Conservation (phyloP, 2,797 vertebrate species). For the Poeciliopsis paucimaculata region DNA sequence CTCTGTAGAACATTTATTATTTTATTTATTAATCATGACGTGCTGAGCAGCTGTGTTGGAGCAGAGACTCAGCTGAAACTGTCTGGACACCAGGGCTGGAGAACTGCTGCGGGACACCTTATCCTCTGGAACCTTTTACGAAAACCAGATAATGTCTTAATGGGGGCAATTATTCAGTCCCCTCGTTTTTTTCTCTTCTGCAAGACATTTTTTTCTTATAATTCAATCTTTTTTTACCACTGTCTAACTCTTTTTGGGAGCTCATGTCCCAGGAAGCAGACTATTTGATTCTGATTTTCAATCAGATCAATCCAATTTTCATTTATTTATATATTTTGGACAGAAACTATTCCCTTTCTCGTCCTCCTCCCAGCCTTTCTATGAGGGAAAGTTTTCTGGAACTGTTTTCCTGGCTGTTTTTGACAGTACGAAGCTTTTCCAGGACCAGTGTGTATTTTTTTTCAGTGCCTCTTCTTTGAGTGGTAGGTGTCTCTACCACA, state of each 20-base stretch:
- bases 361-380: background rate
- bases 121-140: background rate
- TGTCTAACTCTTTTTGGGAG: background rate
- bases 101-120: background rate
- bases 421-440: background rate
- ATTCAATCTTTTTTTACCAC: background rate
- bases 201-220: background rate
- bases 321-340: background rate
- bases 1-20: background rate
- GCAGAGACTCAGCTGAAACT: background rate
- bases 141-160: background rate
- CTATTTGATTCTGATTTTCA: background rate
- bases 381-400: background rate
- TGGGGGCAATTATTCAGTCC: background rate
- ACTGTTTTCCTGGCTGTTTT: background rate
- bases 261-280: too few relatives aligned
- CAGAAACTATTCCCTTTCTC: background rate
- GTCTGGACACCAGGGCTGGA: background rate
- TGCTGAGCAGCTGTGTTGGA: background rate
- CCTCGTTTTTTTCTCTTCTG: background rate
- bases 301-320: background rate
- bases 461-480: background rate
- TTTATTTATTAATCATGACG: background rate
- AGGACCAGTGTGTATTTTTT: background rate
- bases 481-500: too few relatives aligned